These are phyloP conservation scores for Porites evermanni DNA, from an alignment of 92 coral and sea anemone genomes.

Conservation along the genomic window DNA sequence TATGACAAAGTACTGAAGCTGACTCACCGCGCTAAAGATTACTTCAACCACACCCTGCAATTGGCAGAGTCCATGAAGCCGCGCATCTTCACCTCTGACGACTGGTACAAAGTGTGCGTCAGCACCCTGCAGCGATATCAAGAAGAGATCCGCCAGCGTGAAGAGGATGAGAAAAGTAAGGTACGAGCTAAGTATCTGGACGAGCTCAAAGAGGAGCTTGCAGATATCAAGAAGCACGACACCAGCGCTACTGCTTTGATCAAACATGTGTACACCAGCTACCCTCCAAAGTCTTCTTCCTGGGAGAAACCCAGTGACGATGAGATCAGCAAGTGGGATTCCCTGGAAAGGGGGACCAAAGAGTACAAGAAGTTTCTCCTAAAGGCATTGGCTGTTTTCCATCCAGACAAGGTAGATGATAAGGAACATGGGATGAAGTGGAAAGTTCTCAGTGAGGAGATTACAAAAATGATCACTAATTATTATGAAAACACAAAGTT, in stretches of 20 bases:
- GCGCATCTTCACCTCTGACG: constrained; percentile 69
- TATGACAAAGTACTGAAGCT: constrained; percentile 84
- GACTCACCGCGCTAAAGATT: constrained; percentile 73
- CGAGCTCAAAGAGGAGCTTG: constrained; percentile 75
- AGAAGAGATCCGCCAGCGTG: constrained; percentile 70
- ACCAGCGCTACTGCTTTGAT: constrained; percentile 62
- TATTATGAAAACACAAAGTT: constrained; percentile 70
- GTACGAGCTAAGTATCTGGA: constrained; percentile 47
- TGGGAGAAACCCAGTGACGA: constrained; percentile 74
- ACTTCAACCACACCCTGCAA: constrained; percentile 82
- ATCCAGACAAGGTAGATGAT: constrained; percentile 77
- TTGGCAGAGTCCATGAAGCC: constrained; percentile 94
- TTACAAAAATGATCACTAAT: constrained; percentile 67
- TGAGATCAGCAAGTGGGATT: constrained; percentile 51
- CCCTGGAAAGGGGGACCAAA: background rate
- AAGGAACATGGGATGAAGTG: constrained; percentile 85
- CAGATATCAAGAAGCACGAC: constrained; percentile 66
- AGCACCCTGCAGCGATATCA: constrained; percentile 67
- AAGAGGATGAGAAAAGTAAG: constrained; percentile 68
- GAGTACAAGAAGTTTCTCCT: constrained; percentile 56
- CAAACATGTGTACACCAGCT: constrained; percentile 65
- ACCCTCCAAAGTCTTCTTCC: constrained; percentile 74
- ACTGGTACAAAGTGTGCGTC: constrained; percentile 82
- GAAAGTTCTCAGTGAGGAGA: constrained; percentile 83
- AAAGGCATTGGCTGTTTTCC: constrained; percentile 66